phyloP scores from a whole-genome alignment of 2,797 vertebrate species.

The Sebastes minor region DNA sequence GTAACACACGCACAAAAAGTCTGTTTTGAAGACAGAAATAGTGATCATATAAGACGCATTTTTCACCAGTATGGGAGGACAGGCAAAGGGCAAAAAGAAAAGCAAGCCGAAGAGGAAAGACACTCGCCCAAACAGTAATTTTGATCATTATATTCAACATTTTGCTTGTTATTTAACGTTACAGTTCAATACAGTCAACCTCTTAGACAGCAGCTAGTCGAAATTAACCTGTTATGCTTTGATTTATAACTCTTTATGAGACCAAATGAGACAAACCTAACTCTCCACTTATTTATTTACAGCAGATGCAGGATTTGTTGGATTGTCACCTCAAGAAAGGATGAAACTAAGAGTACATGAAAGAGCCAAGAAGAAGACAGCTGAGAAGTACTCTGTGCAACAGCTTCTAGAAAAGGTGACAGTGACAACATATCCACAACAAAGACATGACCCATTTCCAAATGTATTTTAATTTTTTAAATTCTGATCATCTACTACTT shows the following conservation, averaged over 20 bases:
- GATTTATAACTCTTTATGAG: neutral
- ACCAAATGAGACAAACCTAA: neutral
- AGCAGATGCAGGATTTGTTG: slow-evolving; percentile 62
- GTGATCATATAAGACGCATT: neutral
- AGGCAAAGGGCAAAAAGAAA: slow-evolving; percentile 84
- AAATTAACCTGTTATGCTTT: neutral
- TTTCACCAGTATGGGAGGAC: slow-evolving; percentile 80
- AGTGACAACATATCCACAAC: neutral
- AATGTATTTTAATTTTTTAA: too few species aligned
- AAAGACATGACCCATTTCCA: neutral
- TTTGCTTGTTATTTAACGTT: slow-evolving; percentile 25
- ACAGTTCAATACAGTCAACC: neutral
- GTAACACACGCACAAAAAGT: neutral
- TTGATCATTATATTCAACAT: neutral
- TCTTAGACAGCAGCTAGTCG: neutral
- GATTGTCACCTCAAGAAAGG: slow-evolving; percentile 79
- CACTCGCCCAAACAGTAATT: slow-evolving; percentile 68
- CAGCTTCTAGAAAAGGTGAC: slow-evolving; percentile 85
- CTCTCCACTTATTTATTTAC: neutral
- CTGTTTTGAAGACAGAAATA: neutral
- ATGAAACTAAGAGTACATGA: slow-evolving; percentile 84
- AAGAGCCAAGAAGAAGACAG: slow-evolving; percentile 85
- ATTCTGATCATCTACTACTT: neutral
- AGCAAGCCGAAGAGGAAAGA: slow-evolving; percentile 80
- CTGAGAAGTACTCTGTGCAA: slow-evolving; percentile 81